Conservation (phyloP, 1,140 invertebrate genomes). For the Pinna nobilis region DNA sequence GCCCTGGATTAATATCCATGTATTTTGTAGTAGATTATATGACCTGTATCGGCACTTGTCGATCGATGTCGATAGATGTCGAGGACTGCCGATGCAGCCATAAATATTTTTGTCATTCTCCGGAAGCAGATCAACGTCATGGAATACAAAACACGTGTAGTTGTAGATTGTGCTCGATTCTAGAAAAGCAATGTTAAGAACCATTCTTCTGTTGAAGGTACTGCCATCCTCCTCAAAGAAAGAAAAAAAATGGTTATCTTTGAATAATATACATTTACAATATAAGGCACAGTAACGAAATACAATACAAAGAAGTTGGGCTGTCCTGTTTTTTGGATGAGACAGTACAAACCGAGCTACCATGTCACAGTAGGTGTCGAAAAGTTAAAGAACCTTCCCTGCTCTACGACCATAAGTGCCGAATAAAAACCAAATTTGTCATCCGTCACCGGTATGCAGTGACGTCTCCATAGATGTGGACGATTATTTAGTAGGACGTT, state of each 20-base stretch:
- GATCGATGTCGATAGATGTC: conserved; percentile 67
- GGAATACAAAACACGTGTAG: conserved; percentile 91
- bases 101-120: conserved; percentile 49
- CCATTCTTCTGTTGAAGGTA: conserved; percentile 90
- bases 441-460: too few relatives aligned
- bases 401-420: too few relatives aligned
- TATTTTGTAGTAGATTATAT: not conserved
- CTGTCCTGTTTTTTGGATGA: too few relatives aligned
- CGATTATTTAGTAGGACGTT: too few relatives aligned
- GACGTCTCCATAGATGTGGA: too few relatives aligned
- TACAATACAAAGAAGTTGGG: too few relatives aligned
- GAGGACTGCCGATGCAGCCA: conserved; percentile 88
- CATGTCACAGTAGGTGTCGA: too few relatives aligned
- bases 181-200: conserved; percentile 94
- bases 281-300: too few relatives aligned
- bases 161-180: conserved; percentile 83
- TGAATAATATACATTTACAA: not conserved
- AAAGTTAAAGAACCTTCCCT: too few relatives aligned
- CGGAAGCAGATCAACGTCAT: conserved; percentile 90
- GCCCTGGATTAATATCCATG: not conserved
- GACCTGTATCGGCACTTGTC: conserved; percentile 85
- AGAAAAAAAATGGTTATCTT: not conserved
- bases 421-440: too few relatives aligned
- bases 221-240: conserved; percentile 1
- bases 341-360: too few relatives aligned